Evolutionary conservation across 2,113 vertebrate species (phyloP).

Genomic region (Tor tambroides): DNA sequence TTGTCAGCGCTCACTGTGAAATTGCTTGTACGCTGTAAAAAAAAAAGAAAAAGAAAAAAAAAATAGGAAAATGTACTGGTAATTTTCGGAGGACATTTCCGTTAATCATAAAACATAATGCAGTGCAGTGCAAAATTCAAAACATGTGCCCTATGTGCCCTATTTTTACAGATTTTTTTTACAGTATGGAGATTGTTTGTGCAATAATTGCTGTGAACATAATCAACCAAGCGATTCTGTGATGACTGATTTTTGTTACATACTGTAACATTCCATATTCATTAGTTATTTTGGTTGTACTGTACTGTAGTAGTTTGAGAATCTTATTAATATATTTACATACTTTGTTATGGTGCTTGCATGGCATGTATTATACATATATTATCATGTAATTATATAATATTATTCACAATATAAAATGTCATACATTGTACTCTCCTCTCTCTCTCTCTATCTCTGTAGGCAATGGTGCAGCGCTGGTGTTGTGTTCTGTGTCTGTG

Average conservation of each 20-base stretch:
- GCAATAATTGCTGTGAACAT: neutral
- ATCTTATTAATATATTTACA: neutral
- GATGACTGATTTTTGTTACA: neutral
- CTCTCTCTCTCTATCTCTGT: conserved; percentile 60
- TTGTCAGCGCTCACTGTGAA: neutral
- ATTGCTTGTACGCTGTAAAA: neutral
- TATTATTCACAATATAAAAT: no score
- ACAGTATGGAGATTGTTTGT: neutral
- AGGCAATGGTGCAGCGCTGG: conserved; percentile 85
- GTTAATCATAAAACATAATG: no score
- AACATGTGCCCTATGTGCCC: no score
- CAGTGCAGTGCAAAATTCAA: no score
- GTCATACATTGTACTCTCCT: neutral
- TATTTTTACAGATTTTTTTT: no score
- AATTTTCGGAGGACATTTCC: no score
- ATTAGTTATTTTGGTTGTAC: neutral
- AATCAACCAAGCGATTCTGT: neutral
- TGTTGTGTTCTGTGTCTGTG: conserved; percentile 77
- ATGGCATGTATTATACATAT: neutral
- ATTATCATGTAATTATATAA: neutral
- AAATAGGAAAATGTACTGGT: no score
- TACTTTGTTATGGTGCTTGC: neutral
- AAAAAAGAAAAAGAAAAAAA: no score
- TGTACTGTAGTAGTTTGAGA: neutral
- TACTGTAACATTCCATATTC: neutral